These are phyloP conservation scores for Galendromus occidentalis DNA, from an alignment of 1,140 invertebrate genomes.

Conservation along the genomic window DNA sequence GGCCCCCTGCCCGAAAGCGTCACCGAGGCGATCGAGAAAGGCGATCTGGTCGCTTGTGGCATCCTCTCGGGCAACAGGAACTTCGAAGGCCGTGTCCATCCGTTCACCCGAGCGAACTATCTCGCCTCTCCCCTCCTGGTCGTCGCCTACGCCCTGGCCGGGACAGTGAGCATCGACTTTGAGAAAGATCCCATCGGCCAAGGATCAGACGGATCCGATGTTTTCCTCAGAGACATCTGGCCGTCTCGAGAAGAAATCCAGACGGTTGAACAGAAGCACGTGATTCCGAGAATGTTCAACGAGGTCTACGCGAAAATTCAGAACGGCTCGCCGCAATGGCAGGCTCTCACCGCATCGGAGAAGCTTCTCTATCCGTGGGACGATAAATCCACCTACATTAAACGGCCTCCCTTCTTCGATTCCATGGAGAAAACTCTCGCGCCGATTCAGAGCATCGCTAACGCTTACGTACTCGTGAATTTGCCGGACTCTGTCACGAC, in stretches of 20 bases:
- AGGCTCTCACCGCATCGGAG: constrained; percentile 51
- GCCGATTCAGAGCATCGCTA: constrained; percentile 26
- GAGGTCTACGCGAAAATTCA: constrained; percentile 81
- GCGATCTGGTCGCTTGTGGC: constrained; percentile 77
- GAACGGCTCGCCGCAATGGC: constrained; percentile 66
- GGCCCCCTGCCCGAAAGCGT: constrained; percentile 79
- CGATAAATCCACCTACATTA: constrained; percentile 74
- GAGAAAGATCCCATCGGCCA: constrained; percentile 60
- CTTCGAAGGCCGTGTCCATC: constrained; percentile 92
- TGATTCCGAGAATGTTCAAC: constrained; percentile 92
- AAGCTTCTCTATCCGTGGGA: constrained; percentile 84
- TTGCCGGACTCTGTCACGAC: constrained; percentile 90
- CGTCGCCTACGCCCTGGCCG: constrained; percentile 88
- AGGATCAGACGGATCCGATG: constrained; percentile 42
- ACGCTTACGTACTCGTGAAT: constrained; percentile 58
- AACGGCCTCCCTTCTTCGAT: constrained; percentile 80
- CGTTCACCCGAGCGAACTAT: constrained; percentile 86
- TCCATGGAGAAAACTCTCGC: constrained; percentile 27
- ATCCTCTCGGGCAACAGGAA: constrained; percentile 90
- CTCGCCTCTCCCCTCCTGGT: constrained; percentile 82
- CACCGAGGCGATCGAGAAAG: constrained; percentile 78
- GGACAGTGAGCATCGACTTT: constrained; percentile 83
- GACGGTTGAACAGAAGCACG: constrained; percentile 60
- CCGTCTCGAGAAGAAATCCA: constrained; percentile 67
- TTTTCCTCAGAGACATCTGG: constrained; percentile 86